Evolutionary conservation across 2,113 vertebrate genomes (phyloP), one percentile per base, ranked within the genome.

Genomic region (Acrocephalus kingi): DNA sequence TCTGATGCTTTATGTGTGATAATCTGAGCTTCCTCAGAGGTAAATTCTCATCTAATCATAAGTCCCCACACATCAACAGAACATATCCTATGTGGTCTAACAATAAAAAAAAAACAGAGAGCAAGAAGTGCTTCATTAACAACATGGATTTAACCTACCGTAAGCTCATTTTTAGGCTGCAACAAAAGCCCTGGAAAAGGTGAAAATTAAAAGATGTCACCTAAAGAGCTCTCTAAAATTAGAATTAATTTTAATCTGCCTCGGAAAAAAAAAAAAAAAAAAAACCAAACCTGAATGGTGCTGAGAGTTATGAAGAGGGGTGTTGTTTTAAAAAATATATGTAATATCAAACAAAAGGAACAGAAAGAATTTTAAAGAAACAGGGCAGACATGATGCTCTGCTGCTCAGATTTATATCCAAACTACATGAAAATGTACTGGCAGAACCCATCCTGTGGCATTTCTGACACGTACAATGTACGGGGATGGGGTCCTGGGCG

Each of bases 11-110:
- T 92, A 84, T 91, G 72, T 97, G 96, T 83, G 97, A 97, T 97
- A 97, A 97, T 96, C 90, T 89, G 73, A 96, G 92, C 96, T 97
- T 96, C 96, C 96, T 97, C 95, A 97, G 97, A 96, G 96, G 95
- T 97, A 97, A 97, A 95, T 97, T 97, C 94, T 96, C 95, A 96
- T 97, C 96, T 97, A 97, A 97, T 97, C 97, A 87, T 88, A 89
- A 97, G 79, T 97, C 97, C 90, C 95, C 82, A 93, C 97, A 96
- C 93, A 97, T 97, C 96, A 97, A 96, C 95, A 97, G 95, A 96
- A 95, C 87, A 81, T 96, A 91, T 97, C 97, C 96, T 97, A 95
- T 96, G 95, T 97, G 95, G 94, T 96, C 94, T 96, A 96, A 93
- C 91, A 97, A 96, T 90, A 95, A 95, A 56, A 54, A 56, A 54